Conservation (phyloP, 2,113 vertebrate species). For the Toxostoma redivivum region DNA sequence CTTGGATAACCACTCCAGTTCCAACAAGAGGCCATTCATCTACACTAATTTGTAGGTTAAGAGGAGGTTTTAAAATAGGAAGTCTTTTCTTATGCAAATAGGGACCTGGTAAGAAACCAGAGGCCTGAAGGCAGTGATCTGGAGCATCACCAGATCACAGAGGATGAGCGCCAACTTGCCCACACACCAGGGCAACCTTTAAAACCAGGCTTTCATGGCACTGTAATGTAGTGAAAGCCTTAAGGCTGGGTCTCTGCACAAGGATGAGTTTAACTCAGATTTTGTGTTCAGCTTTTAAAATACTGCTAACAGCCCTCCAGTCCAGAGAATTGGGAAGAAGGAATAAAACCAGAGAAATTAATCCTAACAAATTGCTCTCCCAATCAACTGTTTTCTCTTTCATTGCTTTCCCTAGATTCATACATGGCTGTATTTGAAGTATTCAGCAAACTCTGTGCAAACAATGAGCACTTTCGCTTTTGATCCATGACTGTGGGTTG, state of each 20-base stretch:
- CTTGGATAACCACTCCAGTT: slow-evolving; percentile 28
- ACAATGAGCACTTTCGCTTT: not conserved
- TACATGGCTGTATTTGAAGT: not conserved
- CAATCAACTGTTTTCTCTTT: not conserved
- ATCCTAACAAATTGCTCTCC: not conserved
- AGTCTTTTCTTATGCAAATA: slow-evolving; percentile 59
- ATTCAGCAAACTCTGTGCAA: not conserved
- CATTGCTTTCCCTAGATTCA: not conserved
- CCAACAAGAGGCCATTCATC: slow-evolving; percentile 57
- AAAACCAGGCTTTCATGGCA: not conserved
- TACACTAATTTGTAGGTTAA: slow-evolving; percentile 52
- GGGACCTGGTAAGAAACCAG: not conserved
- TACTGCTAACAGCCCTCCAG: not conserved
- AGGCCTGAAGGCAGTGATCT: not conserved
- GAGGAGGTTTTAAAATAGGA: slow-evolving; percentile 52
- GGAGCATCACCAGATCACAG: not conserved
- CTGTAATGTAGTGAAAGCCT: not conserved
- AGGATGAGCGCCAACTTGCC: not conserved
- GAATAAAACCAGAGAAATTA: not conserved
- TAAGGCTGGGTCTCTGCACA: not conserved
- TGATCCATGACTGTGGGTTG: not conserved
- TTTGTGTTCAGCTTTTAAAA: not conserved
- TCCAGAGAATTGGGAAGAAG: not conserved
- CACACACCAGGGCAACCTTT: not conserved
- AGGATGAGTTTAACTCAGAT: not conserved